phyloP scores from a whole-genome alignment of 2,797 vertebrate species.

The Sebastes minor region DNA sequence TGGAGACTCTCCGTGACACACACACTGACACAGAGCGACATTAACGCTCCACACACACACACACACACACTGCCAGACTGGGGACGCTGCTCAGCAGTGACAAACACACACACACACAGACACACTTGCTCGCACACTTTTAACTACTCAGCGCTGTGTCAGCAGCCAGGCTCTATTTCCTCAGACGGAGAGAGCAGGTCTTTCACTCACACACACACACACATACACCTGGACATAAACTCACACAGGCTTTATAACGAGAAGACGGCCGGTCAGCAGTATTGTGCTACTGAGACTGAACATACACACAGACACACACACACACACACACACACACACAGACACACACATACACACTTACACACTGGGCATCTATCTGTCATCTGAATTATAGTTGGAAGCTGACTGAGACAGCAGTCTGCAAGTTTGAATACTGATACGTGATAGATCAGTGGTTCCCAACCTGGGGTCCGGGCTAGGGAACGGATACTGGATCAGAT shows the following conservation, averaged over 20 bases:
- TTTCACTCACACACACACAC: conserved; percentile 18
- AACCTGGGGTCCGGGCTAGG: no score
- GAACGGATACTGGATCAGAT: no score
- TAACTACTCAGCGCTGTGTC: conserved; percentile 76
- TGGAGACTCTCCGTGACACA: conserved; percentile 48
- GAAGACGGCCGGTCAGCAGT: conserved; percentile 58
- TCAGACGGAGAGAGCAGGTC: conserved; percentile 34
- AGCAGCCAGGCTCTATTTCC: conserved; percentile 73
- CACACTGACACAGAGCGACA: conserved; percentile 55
- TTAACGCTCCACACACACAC: conserved; percentile 30
- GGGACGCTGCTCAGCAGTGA: conserved; percentile 15
- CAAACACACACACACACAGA: conserved; percentile 31
- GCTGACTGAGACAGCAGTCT: conserved; percentile 13
- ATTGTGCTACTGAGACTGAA: conserved; percentile 56
- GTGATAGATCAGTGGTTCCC: background rate
- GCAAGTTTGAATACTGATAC: conserved; percentile 34
- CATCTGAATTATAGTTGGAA: conserved; percentile 33
- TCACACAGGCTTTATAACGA: conserved; percentile 56
- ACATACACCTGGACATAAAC: conserved; percentile 53
- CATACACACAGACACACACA: conserved; percentile 13
- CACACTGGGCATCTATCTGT: conserved; percentile 32
- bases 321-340: no score
- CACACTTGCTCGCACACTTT: conserved; percentile 28
- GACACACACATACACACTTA: no score
- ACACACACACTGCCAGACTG: background rate